These are phyloP conservation scores for Nasonia vitripennis DNA, from an alignment of 1,140 invertebrate genomes.

Conservation along the genomic window DNA sequence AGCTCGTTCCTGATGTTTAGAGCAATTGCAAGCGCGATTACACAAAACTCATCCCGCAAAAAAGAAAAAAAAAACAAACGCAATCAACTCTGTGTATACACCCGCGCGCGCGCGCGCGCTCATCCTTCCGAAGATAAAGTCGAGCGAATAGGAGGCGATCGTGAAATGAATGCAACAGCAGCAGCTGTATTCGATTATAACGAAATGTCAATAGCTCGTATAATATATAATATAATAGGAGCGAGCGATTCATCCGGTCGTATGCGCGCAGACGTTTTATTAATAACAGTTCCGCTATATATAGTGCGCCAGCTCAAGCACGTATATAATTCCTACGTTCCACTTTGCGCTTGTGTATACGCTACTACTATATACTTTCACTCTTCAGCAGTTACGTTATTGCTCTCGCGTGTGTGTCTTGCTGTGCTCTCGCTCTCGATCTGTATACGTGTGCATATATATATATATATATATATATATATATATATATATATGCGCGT, in stretches of 20 bases:
- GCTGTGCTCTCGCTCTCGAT: background rate
- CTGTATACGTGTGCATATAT: background rate
- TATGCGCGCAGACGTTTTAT: slow-evolving; percentile 57
- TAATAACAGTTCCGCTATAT: slow-evolving; percentile 62
- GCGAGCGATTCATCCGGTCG: slow-evolving; percentile 16
- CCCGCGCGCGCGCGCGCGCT: background rate
- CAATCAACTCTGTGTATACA: too few relatives aligned
- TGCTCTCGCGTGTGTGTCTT: background rate
- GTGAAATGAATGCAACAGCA: background rate
- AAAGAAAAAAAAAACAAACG: too few relatives aligned
- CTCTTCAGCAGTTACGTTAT: slow-evolving; percentile 70
- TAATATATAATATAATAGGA: background rate
- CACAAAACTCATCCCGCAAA: too few relatives aligned
- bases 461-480: too few relatives aligned
- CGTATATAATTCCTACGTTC: slow-evolving; percentile 60
- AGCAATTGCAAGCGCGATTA: too few relatives aligned
- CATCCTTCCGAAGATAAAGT: too few relatives aligned
- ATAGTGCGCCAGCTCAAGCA: too few relatives aligned
- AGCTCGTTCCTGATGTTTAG: too few relatives aligned
- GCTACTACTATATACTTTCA: slow-evolving; percentile 62
- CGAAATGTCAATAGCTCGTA: slow-evolving; percentile 20
- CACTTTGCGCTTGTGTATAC: slow-evolving; percentile 59
- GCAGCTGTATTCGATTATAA: background rate
- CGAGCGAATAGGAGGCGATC: background rate
- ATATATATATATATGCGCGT: background rate